These are phyloP conservation scores for Octomys mimax DNA, from an alignment of 2,797 vertebrate species.

Conservation along the genomic window DNA sequence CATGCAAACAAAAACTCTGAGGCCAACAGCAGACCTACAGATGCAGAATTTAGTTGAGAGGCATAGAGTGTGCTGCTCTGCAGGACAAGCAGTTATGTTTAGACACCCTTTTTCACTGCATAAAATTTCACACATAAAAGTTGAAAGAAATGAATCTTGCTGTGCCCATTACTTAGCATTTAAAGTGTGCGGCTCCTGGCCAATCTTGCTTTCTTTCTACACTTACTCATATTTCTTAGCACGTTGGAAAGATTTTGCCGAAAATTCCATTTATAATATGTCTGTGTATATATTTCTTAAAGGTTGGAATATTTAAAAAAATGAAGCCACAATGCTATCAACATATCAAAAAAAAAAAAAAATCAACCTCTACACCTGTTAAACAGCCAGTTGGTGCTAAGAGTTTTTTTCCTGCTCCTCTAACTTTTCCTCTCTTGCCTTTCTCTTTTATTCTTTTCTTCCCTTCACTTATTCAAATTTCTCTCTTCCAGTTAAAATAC, in stretches of 20 bases:
- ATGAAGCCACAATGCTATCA: background rate
- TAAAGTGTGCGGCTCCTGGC: background rate
- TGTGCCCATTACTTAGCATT: background rate
- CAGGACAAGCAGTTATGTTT: background rate
- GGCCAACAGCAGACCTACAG: background rate
- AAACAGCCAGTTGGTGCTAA: background rate
- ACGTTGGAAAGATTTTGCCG: background rate
- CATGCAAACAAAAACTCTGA: background rate
- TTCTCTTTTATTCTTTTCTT: background rate
- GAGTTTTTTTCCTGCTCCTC: background rate
- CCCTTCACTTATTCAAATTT: background rate
- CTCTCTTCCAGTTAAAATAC: conserved; percentile 23
- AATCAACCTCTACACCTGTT: background rate
- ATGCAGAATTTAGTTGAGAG: background rate
- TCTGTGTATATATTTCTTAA: background rate
- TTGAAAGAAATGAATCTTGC: background rate
- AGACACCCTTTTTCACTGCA: background rate
- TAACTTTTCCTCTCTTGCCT: background rate
- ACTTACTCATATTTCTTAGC: background rate
- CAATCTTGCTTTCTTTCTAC: background rate
- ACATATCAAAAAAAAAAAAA: background rate
- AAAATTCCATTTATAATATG: background rate
- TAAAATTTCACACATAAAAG: conserved; percentile 14
- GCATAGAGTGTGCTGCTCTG: background rate
- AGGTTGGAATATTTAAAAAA: background rate